phyloP scores from a whole-genome alignment of 1,140 invertebrate genomes.

The Saccostrea echinata region DNA sequence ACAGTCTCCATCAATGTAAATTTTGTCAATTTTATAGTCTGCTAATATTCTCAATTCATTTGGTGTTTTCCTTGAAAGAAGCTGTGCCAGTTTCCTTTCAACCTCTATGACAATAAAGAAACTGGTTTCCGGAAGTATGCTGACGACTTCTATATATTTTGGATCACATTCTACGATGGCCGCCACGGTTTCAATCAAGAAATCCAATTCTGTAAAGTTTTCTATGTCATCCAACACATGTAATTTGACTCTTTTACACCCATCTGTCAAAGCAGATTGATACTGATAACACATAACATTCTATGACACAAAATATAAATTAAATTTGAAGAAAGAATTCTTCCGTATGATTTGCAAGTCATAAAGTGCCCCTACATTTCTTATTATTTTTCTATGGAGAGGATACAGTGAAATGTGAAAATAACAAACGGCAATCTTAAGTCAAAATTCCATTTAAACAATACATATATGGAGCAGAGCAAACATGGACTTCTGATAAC shows the following conservation, averaged over 20 bases:
- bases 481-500: too few species aligned
- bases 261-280: not conserved
- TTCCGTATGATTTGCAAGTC: too few species aligned
- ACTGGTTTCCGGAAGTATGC: not conserved
- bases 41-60: not conserved
- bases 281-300: too few species aligned
- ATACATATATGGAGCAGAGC: too few species aligned
- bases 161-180: not conserved
- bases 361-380: too few species aligned
- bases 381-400: too few species aligned
- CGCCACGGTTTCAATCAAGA: not conserved
- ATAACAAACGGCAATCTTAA: too few species aligned
- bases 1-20: not conserved
- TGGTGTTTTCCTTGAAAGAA: not conserved
- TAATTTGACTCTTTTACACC: not conserved
- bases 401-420: too few species aligned
- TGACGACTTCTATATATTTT: not conserved
- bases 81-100: not conserved
- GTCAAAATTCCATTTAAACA: too few species aligned
- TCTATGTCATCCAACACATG: not conserved
- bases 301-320: too few species aligned
- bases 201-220: not conserved
- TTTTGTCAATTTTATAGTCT: not conserved
- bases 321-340: too few species aligned
- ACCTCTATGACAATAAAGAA: not conserved